phyloP scores from a whole-genome alignment of 2,888 invertebrate species.

The Tipula unca region DNA sequence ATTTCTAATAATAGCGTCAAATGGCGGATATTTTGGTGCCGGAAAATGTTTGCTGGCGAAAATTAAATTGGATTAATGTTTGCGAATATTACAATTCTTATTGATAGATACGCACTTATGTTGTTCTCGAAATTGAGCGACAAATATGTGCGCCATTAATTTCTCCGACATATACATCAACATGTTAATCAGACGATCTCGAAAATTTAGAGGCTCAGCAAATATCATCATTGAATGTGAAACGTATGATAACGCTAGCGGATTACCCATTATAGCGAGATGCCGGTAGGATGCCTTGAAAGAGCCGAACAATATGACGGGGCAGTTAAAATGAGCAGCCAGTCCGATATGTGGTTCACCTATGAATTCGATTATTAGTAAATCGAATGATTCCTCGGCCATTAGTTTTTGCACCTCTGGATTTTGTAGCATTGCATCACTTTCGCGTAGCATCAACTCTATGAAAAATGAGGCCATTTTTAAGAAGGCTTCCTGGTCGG shows the following conservation, averaged over 20 bases:
- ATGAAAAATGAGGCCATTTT: background rate
- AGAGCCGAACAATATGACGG: slow-evolving; percentile 27
- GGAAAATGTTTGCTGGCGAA: slow-evolving; percentile 30
- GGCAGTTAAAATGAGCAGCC: slow-evolving; percentile 32
- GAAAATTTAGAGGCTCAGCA: background rate
- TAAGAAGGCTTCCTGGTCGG: background rate
- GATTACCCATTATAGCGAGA: background rate
- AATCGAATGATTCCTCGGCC: background rate
- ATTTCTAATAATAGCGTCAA: slow-evolving; percentile 31
- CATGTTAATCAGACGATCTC: background rate
- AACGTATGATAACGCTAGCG: background rate
- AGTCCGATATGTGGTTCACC: background rate
- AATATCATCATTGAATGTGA: background rate
- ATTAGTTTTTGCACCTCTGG: background rate
- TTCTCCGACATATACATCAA: background rate
- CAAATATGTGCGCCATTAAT: background rate
- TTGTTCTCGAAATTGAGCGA: background rate
- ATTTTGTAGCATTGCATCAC: slow-evolving; percentile 15
- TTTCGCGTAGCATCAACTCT: background rate
- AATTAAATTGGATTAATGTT: background rate
- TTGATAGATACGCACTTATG: background rate
- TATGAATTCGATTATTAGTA: background rate
- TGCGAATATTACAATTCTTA: too few species aligned
- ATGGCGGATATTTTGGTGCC: slow-evolving; percentile 24
- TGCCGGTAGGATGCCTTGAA: background rate